Conservation (phyloP, 2,797 vertebrate species). For the Rhabdomys pumilio region DNA sequence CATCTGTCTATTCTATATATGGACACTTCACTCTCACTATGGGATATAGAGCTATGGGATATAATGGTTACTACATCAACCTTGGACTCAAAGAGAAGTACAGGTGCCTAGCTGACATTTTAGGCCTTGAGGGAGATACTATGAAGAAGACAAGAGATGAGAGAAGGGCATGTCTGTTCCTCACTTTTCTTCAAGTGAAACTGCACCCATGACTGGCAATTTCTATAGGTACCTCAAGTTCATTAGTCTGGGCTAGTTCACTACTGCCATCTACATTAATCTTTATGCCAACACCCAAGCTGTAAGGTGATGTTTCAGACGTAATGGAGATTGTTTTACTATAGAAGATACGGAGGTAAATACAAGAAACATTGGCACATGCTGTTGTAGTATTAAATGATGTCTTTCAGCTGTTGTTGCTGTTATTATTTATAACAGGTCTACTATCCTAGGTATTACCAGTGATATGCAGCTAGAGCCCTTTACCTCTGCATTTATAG, state of each 20-base stretch:
- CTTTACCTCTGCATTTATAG: not conserved
- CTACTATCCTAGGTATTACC: too few species aligned
- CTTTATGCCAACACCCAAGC: not conserved
- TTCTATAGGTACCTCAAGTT: not conserved
- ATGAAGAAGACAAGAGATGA: not conserved
- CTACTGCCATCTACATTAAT: not conserved
- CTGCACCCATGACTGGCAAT: not conserved
- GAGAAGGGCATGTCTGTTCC: not conserved
- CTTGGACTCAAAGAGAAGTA: not conserved
- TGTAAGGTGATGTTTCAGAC: not conserved
- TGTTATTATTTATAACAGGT: not conserved
- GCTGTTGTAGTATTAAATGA: not conserved
- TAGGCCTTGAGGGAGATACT: not conserved
- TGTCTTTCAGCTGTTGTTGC: not conserved
- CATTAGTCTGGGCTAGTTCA: not conserved
- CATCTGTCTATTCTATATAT: not conserved
- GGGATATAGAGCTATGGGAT: not conserved
- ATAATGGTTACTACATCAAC: too few species aligned
- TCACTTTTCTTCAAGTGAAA: not conserved
- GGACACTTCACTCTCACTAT: too few species aligned
- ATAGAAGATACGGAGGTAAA: not conserved
- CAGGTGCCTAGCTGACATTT: not conserved
- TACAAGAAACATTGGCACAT: not conserved
- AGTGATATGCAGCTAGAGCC: not conserved
- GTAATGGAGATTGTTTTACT: not conserved